These are phyloP conservation scores for Philopedon plagiatum DNA, from an alignment of 2,888 invertebrate species.

Conservation along the genomic window DNA sequence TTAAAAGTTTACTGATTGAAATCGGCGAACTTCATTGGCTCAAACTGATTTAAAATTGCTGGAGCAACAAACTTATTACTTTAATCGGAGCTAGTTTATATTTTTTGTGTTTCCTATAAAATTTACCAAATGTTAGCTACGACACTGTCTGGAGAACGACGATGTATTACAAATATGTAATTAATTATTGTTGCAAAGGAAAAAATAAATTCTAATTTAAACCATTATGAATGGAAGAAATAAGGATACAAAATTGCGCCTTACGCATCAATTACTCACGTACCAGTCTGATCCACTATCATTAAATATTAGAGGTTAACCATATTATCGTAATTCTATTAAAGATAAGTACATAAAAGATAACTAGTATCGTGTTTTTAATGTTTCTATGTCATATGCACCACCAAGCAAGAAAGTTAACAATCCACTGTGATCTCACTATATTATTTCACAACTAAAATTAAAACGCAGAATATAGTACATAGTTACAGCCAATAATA, in stretches of 20 bases:
- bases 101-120: too few species aligned
- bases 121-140: too few species aligned
- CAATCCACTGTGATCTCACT: background rate
- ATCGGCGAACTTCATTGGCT: too few species aligned
- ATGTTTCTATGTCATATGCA: background rate
- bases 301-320: background rate
- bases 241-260: background rate
- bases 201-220: too few species aligned
- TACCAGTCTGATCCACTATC: background rate
- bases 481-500: background rate
- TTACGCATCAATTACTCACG: background rate
- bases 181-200: too few species aligned
- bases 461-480: background rate
- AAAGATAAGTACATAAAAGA: background rate
- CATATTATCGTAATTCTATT: background rate
- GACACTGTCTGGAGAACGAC: too few species aligned
- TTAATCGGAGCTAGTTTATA: too few species aligned
- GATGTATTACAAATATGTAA: too few species aligned
- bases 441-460: conserved; percentile 4
- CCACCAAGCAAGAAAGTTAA: background rate
- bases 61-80: too few species aligned
- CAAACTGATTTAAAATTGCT: too few species aligned
- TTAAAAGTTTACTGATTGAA: too few species aligned
- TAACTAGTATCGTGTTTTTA: background rate
- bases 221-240: too few species aligned